These are phyloP conservation scores for Drosophila falleni DNA, from an alignment of 2,888 invertebrate species.

Conservation along the genomic window DNA sequence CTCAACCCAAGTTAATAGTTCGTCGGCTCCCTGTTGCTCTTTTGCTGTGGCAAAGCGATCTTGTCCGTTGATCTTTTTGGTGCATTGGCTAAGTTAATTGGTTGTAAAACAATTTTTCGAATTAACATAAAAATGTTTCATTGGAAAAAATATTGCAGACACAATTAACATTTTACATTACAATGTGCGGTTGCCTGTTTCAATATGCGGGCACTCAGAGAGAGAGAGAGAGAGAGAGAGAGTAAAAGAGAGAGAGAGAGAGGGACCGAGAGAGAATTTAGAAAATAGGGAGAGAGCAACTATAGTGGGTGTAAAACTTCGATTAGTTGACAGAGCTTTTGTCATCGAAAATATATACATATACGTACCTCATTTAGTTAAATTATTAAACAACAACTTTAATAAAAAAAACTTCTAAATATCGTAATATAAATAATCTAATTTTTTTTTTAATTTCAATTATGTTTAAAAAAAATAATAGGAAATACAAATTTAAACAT, in stretches of 20 bases:
- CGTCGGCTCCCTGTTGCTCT: conserved; percentile 23
- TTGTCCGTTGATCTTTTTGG: conserved; percentile 82
- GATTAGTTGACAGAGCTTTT: not conserved
- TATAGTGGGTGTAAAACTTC: not conserved
- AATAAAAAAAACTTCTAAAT: no score
- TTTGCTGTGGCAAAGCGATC: conserved; percentile 59
- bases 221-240: not conserved
- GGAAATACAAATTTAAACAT: no score
- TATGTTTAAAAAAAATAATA: no score
- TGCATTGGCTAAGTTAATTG: conserved; percentile 83
- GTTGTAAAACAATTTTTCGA: conserved; percentile 81
- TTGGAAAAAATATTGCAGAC: conserved; percentile 75
- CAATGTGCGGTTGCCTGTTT: conserved; percentile 15
- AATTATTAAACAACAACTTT: no score
- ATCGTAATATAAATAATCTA: no score
- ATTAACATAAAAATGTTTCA: conserved; percentile 82
- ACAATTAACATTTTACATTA: conserved; percentile 62
- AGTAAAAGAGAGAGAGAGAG: not conserved
- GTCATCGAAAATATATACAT: not conserved
- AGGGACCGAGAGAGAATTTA: not conserved
- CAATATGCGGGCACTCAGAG: conserved; percentile 47
- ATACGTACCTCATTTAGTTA: no score
- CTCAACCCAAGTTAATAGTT: conserved; percentile 9
- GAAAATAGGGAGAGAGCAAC: not conserved
- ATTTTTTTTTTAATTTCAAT: no score